Base-by-base conservation (phyloP, 1,140 invertebrate genomes). In the Zaprionus lachaisei region DNA sequence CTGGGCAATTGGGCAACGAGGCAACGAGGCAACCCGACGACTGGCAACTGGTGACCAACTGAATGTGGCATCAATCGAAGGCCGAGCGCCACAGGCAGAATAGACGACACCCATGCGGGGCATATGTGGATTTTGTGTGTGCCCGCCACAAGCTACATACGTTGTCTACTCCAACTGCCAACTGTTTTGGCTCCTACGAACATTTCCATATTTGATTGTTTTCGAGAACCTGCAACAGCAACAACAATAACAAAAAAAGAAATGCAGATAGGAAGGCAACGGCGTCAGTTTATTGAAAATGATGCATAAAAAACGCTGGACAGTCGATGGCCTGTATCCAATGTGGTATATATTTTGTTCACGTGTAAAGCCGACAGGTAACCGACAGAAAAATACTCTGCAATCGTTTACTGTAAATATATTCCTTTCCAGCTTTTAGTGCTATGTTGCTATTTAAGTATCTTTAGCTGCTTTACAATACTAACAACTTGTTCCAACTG, bases 181-280 rank as follows among this genome's bases (percentile, higher is more conserved):
- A 60, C 72, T 69, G 57, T 37, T 56, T 68, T 74, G 57, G 63
- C 24, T 60, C 56, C 60, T 37, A 37, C 49, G 56, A 72, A 89
- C n/a, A 87, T 87, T 84, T 87, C 78, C 84, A 87, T 87, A 87
- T 87, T 87, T 87, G 84, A 87, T 87, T 87, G 84, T 87, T 87
- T 87, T 89, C 81, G 79, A 79, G 73, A 72, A 71, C 57, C 62
- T 73, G 79, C 72, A 78, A 64, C 79, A 79, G 57, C 49, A 61
- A 26, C 55, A 65, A 26, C 37, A 63, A 68, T 58, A 57, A 69
- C 54, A 62, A 63, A 60, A 63, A 55, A 57, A 47, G 34, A 57
- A 55, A 63, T 47, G 17, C 7, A 34, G 44, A 67, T 58, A 41
- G 71, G 14, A 58, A 12, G 26, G 31, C 22, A 64, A 31, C 64